Evolutionary conservation across 2,113 vertebrate species (phyloP).

Genomic region (Heterotilapia buettikoferi): DNA sequence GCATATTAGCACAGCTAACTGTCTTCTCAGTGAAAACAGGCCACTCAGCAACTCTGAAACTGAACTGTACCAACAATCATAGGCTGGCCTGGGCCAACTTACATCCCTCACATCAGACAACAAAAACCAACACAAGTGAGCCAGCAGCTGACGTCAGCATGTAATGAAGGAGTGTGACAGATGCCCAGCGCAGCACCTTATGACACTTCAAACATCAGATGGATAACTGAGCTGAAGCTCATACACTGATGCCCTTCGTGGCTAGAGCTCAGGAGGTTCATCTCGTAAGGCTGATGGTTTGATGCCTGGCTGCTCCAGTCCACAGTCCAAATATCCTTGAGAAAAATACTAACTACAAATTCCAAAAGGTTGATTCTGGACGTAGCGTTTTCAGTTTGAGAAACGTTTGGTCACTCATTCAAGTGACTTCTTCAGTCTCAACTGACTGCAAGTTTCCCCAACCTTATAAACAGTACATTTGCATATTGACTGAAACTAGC

Average conservation of each 20-base stretch:
- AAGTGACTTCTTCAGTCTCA: not conserved
- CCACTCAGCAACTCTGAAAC: not conserved
- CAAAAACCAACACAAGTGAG: not conserved
- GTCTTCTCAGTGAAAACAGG: not conserved
- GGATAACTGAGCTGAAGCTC: not conserved
- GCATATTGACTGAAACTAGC: not conserved
- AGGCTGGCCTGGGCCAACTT: not conserved
- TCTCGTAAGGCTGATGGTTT: not conserved
- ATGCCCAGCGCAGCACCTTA: not conserved
- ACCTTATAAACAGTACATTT: not conserved
- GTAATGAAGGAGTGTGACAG: not conserved
- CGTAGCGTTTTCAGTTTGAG: not conserved
- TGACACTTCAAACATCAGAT: not conserved
- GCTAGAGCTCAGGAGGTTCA: not conserved
- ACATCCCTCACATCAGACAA: conserved; percentile 4
- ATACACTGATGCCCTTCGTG: not conserved
- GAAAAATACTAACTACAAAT: not conserved
- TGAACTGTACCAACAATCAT: conserved; percentile 1
- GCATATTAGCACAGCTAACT: not conserved
- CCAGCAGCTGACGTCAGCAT: not conserved
- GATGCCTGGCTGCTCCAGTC: not conserved
- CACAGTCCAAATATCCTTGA: not conserved
- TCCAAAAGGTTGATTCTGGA: not conserved
- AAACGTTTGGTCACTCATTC: not conserved
- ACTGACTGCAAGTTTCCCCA: not conserved